These are phyloP conservation scores for Thymallus thymallus DNA, from an alignment of 2,113 vertebrate genomes.

Conservation along the genomic window DNA sequence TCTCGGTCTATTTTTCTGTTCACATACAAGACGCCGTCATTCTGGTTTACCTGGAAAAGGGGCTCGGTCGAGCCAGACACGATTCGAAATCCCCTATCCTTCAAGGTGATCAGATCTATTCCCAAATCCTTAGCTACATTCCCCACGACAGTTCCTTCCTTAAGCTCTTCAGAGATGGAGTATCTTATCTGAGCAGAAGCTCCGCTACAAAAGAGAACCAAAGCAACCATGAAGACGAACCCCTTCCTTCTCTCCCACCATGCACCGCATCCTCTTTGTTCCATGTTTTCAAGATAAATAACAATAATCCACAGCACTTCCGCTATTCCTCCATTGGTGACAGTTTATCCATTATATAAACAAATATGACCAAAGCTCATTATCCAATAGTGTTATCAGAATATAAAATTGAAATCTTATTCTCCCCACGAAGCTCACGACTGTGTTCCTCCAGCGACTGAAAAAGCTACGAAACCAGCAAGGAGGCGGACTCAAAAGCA, in stretches of 20 bases:
- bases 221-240: slow-evolving; percentile 3
- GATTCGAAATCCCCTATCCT: slow-evolving; percentile 45
- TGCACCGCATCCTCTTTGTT: slow-evolving; percentile 25
- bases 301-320: neutral
- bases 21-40: slow-evolving; percentile 51
- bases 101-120: slow-evolving; percentile 30
- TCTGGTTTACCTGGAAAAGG: slow-evolving; percentile 47
- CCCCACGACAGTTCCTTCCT: slow-evolving; percentile 47
- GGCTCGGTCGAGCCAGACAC: slow-evolving; percentile 33
- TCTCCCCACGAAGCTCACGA: too few relatives aligned
- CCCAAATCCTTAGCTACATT: slow-evolving; percentile 60
- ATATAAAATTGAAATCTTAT: too few relatives aligned
- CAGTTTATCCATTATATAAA: too few relatives aligned
- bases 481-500: too few relatives aligned
- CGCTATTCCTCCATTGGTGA: neutral
- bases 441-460: too few relatives aligned
- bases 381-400: too few relatives aligned
- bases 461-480: neutral
- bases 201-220: slow-evolving; percentile 20
- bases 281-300: slow-evolving; percentile 32
- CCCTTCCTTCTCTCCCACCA: neutral
- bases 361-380: too few relatives aligned
- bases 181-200: slow-evolving; percentile 50
- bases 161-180: slow-evolving; percentile 51
- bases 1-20: slow-evolving; percentile 55